Base-by-base conservation (phyloP, 1,140 invertebrate species). In the Polypedilum vanderplanki region DNA sequence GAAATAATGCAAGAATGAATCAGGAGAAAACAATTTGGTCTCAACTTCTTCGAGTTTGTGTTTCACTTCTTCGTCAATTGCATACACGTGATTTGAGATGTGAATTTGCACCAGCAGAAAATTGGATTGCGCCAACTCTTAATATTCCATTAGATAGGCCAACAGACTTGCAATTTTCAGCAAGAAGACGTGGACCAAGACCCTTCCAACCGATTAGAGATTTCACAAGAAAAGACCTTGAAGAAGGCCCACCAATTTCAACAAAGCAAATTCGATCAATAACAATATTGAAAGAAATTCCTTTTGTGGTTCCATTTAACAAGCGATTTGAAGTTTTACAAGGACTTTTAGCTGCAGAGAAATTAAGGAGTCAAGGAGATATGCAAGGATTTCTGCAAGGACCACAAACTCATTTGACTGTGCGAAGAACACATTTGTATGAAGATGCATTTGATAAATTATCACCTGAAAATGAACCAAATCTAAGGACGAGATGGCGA, bases 391-490 rank as follows among this genome's bases (percentile, higher is more conserved):
- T 93, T 79, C 85, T 92, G 77, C 88, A 90, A 76, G 91, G 91
- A 0, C 88, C 91, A 0, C 86, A 87, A 22, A 94, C 96, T 75
- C 87, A 90, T 77, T 87, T 98, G 1, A 89, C 89, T 17, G 92
- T 98, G 2, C 85, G 97, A 73, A 86, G 97, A 75, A 93, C 93
- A 79, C 96, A 97, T 84, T 85, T 99, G 0, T 99, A 99, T 82
- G 97, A 99, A 84, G 97, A 99, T 85, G 95, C 97, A 0, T 98
- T 96, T 83, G 95, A 97, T 40, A 97, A 97, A 83, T 83, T 98
- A 0, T 94, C 94, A 5, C 87, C 87, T 1, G 92, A 95, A 79
- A 98, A 97, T 86, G 92, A 97, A 80, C 91, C 93, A 0, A 93
- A 97, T 80, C 79, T 98, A 76, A 89, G 93, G 76, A 82, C 92